phyloP scores from a whole-genome alignment of 64 coral and sea anemone genomes.

The Anthopleura sola region DNA sequence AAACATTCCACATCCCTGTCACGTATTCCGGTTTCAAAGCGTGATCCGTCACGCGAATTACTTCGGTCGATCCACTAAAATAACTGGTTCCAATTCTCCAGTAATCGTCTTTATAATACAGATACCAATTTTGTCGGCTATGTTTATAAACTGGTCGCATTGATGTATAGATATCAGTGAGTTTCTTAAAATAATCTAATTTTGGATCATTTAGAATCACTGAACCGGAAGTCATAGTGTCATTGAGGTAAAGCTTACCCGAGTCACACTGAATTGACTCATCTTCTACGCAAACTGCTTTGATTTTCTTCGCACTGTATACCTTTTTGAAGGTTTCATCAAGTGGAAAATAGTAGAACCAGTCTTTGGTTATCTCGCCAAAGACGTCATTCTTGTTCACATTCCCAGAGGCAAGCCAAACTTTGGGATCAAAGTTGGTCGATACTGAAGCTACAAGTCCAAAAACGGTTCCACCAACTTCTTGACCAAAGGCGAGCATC shows the following conservation, averaged over 20 bases:
- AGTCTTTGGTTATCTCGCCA: conserved; percentile 7
- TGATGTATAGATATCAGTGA: not conserved
- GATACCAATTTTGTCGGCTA: conserved; percentile 54
- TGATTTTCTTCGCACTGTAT: conserved; percentile 2
- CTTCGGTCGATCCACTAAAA: not conserved
- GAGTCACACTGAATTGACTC: conserved; percentile 45
- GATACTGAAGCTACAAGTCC: not conserved
- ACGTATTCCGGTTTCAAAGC: conserved; percentile 47
- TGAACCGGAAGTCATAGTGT: conserved; percentile 19
- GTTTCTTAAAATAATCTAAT: conserved; percentile 28
- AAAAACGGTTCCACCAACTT: conserved; percentile 25
- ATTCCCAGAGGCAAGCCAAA: not conserved
- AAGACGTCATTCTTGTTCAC: conserved; percentile 44
- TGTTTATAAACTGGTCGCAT: conserved; percentile 40
- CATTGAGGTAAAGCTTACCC: conserved; percentile 40
- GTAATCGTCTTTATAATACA: conserved; percentile 25
- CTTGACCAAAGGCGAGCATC: conserved; percentile 29
- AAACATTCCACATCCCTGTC: conserved; percentile 28
- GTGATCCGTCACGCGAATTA: conserved; percentile 24
- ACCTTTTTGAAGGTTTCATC: conserved; percentile 12
- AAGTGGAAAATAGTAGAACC: conserved; percentile 42
- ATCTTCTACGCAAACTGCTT: conserved; percentile 45
- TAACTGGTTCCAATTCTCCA: conserved; percentile 24
- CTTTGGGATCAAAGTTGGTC: conserved; percentile 21
- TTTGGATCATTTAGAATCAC: conserved; percentile 44